Base-by-base conservation (phyloP, 2,797 vertebrate species). In the Pelodytes ibericus region DNA sequence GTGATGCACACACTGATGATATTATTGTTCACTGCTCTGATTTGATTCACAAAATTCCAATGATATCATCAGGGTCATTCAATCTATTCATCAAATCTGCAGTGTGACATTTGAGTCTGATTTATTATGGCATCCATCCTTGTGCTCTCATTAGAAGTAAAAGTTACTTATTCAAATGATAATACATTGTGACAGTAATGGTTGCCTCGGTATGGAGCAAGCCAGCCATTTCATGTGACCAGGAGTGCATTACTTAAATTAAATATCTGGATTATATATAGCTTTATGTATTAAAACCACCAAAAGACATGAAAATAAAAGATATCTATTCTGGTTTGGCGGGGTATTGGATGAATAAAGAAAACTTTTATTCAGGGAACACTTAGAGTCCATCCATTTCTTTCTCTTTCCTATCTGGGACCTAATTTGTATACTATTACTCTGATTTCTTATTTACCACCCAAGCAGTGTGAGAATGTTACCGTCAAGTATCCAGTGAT, bases 161-260 rank as follows among this genome's bases (percentile, higher is more conserved):
- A 56, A 71, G 44, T 57, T 36, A 70, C 44, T 62, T 63, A 69
- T 53, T 51, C 30, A 26, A 30, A 22, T 18, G 44, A 77, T 64
- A 71, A 77, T 58, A 49, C 49, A 65, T 77, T 44, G 22, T 66
- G 75, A 66, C 75, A 59, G 36, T 49, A 72, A 66, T 63, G 66
- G 72, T 13, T 31, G 41, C 44, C 29, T 56, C 62, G 53, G 60
- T 20, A 31, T 61, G 72, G 13, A 62, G 39, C 41, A 57, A 33
- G 73, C 57, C 65, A 75, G 41, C 64, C 63, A 49, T 69, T 53
- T 59, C 51, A 71, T 36, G 49, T 70, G 67, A 71, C 75, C 26
- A 13, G 44, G 20, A 66, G 63, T 72, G 53, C 75, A 77, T 77
- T 77, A 77, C 61, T 1, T 36, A 77, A 77, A 77, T 77, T 71